Conservation (phyloP, 2,113 vertebrate genomes). For the Dipodomys ordii region DNA sequence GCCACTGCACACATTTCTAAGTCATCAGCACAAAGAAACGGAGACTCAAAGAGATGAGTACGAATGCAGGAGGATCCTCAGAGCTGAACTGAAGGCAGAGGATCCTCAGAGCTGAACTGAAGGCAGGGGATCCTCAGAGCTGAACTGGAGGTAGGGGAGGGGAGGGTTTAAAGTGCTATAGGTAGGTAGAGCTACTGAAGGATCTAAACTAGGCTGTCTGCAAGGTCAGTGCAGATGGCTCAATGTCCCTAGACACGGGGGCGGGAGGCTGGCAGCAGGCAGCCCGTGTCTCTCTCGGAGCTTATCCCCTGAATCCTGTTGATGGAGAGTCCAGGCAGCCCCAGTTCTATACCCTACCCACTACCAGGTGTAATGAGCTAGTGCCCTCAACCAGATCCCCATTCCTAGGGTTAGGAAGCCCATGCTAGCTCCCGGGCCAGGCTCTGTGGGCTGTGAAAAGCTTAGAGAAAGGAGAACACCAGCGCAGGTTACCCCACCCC, state of each 20-base stretch:
- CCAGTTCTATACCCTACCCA: background rate
- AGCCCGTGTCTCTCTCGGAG: background rate
- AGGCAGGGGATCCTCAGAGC: background rate
- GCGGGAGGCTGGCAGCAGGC: too few species aligned
- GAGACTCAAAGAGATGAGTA: background rate
- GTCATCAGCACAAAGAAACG: background rate
- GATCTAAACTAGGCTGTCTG: background rate
- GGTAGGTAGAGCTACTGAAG: background rate
- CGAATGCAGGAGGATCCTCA: background rate
- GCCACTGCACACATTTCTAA: background rate
- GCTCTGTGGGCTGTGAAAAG: background rate
- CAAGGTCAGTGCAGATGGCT: background rate
- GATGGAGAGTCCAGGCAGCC: too few species aligned
- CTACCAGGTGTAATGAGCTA: background rate
- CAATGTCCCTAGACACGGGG: too few species aligned
- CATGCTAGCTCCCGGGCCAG: background rate
- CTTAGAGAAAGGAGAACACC: background rate
- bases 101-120: background rate
- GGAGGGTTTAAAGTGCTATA: background rate
- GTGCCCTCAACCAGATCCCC: background rate
- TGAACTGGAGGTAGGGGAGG: background rate
- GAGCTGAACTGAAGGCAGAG: too few species aligned
- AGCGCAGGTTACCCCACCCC: background rate
- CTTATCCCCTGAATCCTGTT: too few species aligned
- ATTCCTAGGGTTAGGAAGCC: background rate